Evolutionary conservation across 2,797 vertebrate genomes (phyloP).

Genomic region (Champsocephalus esox): DNA sequence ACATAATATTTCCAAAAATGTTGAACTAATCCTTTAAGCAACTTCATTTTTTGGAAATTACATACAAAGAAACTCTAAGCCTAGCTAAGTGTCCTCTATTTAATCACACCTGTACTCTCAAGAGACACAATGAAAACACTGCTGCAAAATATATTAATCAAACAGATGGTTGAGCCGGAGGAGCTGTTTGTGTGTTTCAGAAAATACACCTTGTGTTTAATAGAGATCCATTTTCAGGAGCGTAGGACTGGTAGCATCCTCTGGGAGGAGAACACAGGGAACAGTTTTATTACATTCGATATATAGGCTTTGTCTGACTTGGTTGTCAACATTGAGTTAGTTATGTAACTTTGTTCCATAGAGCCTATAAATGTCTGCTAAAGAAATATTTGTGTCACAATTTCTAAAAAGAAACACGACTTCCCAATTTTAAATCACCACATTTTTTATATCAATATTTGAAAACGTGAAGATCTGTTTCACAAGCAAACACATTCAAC

Average conservation of each 20-base stretch:
- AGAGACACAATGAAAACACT: constrained; percentile 50
- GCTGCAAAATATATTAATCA: constrained; percentile 10
- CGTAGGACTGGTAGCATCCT: background rate
- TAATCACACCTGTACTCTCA: constrained; percentile 24
- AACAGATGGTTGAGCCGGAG: constrained; percentile 35
- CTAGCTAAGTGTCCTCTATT: background rate
- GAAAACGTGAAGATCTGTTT: background rate
- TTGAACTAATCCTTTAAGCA: background rate
- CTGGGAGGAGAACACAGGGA: background rate
- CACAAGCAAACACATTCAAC: no score
- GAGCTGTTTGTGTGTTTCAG: constrained; percentile 11
- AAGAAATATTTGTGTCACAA: background rate
- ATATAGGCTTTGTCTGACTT: constrained; percentile 10
- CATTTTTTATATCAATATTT: background rate
- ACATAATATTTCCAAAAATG: background rate
- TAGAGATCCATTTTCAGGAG: constrained; percentile 18
- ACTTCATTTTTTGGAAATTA: background rate
- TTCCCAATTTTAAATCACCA: background rate
- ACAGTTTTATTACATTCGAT: constrained; percentile 25
- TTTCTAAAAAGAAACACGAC: background rate
- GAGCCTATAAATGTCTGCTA: background rate
- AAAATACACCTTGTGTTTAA: constrained; percentile 2
- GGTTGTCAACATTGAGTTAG: constrained; percentile 3
- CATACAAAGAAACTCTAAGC: background rate
- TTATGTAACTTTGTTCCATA: constrained; percentile 1